Base-by-base conservation (phyloP, 2,888 invertebrate genomes). In the Hydraecia micacea region DNA sequence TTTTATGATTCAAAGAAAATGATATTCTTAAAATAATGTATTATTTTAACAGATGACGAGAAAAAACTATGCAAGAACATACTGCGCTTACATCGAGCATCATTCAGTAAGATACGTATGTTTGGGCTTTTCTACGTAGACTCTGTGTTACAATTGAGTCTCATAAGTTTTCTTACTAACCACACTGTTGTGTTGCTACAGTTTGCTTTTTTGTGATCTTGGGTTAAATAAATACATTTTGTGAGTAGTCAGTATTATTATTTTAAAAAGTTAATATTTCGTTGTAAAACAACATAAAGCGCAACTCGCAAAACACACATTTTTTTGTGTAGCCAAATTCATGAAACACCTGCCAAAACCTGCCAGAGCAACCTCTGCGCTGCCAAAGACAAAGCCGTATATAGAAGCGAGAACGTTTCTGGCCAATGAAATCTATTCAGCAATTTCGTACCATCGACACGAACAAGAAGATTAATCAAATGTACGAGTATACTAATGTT, bases 41-140 rank as follows among this genome's bases (percentile, higher is more conserved):
- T 25, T 55, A 9, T n/a, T n/a, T 58, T n/a, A n/a, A 28, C 69
- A 73, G 75, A 25, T 62, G 75, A 49, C 0, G 36, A 49, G n/a
- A 75, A 28, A 75, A 49, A 62, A 0, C 11, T 75, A 0, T 75
- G 46, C 60, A 75, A 74, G 75, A 74, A 75, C 25, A 11, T 74
- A n/a, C 42, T 46, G 3, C 75, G 75, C 15, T 32, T 75, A 15
- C 58, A 75, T 75, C 75, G 75, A 75, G 46, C 74, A 36, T n/a
- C 58, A 1, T 75, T 75, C 8, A 75, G 21, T 9, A 74, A 74
- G 74, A 75, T 75, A 28, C 46, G 25, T 25, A 2, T 21, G 2
- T 75, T 25, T 39, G 75, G 60, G 0, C 1, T 75, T 2, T 75
- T 75, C 60, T 36, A 75, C 36, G 11, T 36, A 8, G 42, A 75